phyloP scores from a whole-genome alignment of 2,888 invertebrate genomes.

The Lasioglossum marginatum region DNA sequence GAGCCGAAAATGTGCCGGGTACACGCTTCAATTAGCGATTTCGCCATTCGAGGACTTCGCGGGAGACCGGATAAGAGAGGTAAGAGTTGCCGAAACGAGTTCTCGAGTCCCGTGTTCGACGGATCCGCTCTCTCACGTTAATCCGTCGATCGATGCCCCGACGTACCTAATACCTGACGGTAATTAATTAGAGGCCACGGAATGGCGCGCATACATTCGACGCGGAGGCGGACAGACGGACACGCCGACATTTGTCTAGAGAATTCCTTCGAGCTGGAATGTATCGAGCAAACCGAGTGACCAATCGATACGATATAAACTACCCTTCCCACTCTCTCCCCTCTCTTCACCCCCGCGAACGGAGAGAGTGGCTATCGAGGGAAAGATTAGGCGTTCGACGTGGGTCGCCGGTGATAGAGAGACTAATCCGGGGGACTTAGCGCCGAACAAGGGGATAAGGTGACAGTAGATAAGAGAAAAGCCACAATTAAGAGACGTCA shows the following conservation, averaged over 20 bases:
- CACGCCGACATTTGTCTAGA: slow-evolving; percentile 58
- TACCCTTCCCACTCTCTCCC: background rate
- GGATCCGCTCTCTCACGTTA: background rate
- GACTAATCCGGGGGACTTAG: slow-evolving; percentile 81
- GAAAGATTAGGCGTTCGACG: slow-evolving; percentile 81
- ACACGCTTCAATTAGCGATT: slow-evolving; percentile 12
- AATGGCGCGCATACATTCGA: slow-evolving; percentile 48
- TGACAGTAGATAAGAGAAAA: slow-evolving; percentile 83
- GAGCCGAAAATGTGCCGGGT: slow-evolving; percentile 5
- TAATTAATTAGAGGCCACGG: slow-evolving; percentile 51
- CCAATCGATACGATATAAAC: slow-evolving; percentile 57
- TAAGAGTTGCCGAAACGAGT: background rate
- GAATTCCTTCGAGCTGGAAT: slow-evolving; percentile 55
- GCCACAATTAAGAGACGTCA: slow-evolving; percentile 82
- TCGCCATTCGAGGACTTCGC: slow-evolving; percentile 1
- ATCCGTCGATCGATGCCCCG: slow-evolving; percentile 28
- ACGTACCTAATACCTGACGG: slow-evolving; percentile 2
- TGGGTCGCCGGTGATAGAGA: slow-evolving; percentile 82
- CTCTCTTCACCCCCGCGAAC: background rate
- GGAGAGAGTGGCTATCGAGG: slow-evolving; percentile 51
- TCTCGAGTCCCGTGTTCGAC: slow-evolving; percentile 5
- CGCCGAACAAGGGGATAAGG: slow-evolving; percentile 74
- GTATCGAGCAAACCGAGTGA: slow-evolving; percentile 29
- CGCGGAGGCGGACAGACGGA: slow-evolving; percentile 34
- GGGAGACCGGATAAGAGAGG: background rate